Evolutionary conservation across 2,888 invertebrate species (phyloP), one percentile per base, ranked within the genome.

Genomic region (Mantis religiosa): DNA sequence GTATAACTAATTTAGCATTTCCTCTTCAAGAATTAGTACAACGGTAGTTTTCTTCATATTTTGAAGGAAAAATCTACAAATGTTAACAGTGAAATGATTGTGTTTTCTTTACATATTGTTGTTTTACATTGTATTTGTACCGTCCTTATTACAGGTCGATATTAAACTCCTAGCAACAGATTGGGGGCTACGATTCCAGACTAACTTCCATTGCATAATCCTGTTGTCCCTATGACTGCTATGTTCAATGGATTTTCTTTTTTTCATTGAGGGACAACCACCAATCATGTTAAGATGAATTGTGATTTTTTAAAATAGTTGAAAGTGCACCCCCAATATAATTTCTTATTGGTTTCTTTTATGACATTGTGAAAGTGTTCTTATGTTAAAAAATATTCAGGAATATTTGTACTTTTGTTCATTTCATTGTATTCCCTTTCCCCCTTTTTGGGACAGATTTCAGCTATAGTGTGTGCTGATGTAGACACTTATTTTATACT

Each of bases 141-240:
- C 84, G 89, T 92, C 93, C 93, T 92, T 92, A 93, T 93, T 93
- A 93, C 93, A 93, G 93, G 93, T 93, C 93, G 93, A 92, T 93
- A 93, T 93, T 93, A 90, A 87, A 87, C 88, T 47, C 41, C 87
- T 85, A 88, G 89, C 87, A 83, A 87, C 84, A 81, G 81, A 83
- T 84, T 34, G 47, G 88, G 83, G 89, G 85, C 84, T 71, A 41
- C 84, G 83, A 83, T 84, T 86, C 81, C 88, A 88, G 83, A 47
- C 87, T 89, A 83, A 84, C 87, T 87, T 83, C 88, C 71, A 47
- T 83, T 87, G 82, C 82, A 86, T 86, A 28, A 81, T 71, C 86
- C 30, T 81, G 86, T 86, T 86, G 86, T 86, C 71, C 47, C 34
- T 28, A 71, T 86, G 54, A 86, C 86, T 54, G 28, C 86, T 81